phyloP scores from a whole-genome alignment of 2,113 vertebrate genomes.

The Vidua chalybeata region DNA sequence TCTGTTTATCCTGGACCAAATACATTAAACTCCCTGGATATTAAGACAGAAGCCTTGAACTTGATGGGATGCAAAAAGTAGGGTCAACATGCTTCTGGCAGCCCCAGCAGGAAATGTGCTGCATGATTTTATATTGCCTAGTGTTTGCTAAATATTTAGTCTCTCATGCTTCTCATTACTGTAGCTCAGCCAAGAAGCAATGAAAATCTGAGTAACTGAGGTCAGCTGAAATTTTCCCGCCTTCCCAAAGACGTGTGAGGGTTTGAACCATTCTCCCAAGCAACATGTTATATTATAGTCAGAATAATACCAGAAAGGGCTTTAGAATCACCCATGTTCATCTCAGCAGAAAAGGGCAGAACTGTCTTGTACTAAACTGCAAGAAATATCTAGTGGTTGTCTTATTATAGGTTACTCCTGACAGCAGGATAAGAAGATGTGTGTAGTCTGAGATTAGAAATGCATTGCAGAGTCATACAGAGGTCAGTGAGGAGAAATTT shows the following conservation, averaged over 20 bases:
- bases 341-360: background rate
- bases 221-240: background rate
- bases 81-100: background rate
- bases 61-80: background rate
- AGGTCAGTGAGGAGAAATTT: background rate
- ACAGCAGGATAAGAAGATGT: background rate
- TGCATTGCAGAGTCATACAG: background rate
- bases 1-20: background rate
- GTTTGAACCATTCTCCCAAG: background rate
- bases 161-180: background rate
- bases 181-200: constrained; percentile 1
- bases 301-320: background rate
- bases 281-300: background rate
- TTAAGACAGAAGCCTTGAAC: background rate
- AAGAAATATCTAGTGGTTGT: background rate
- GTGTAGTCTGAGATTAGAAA: background rate
- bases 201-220: background rate
- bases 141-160: constrained; percentile 27
- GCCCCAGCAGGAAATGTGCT: background rate
- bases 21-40: background rate
- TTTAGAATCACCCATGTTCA: background rate
- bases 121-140: background rate
- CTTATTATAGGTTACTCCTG: background rate
- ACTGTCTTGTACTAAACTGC: background rate
- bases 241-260: background rate